Evolutionary conservation across 2,113 vertebrate species (phyloP), one percentile per base, ranked within the genome.

Genomic region (Penelope pileata): DNA sequence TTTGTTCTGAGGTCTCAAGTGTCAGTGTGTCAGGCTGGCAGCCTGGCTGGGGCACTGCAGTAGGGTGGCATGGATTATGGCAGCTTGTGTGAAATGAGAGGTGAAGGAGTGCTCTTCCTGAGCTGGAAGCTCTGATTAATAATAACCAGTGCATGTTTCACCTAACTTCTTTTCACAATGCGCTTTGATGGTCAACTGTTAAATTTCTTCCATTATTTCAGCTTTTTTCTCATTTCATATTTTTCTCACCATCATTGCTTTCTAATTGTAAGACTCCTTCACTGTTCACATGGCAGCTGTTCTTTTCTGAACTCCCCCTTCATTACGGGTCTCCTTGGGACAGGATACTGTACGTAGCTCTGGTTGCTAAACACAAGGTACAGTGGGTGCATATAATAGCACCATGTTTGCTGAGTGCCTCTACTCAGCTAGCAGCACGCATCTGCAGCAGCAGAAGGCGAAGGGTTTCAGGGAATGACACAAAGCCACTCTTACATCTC

Each of bases 371-470:
- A 54, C 23, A 11, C 22, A 45, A 67, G 30, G 64, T 23, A n/a
- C 16, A n/a, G 32, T 16, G 47, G 60, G 66, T 36, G 79, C n/a
- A 7, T 10, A 23, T 3, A 62, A 50, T 2, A 17, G 26, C 0
- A 0, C 27, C 6, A 24, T 5, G 14, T 43, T 79, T 84, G 42
- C 87, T 54, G 47, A 75, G 74, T 40, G 69, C 27, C 40, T 59
- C 66, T 72, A 6, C 40, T 47, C 10, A 45, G 12, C 50, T 16
- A 13, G 2, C 19, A 22, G n/a, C 19, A 22, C 21, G 45, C 63
- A 34, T 23, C 75, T 76, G 5, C 68, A 83, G 67, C 80, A 90
- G 53, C 3, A 82, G 83, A 87, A 95, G 82, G 70, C 32, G 86
- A 86, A 42, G 24, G 7, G 45, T 69, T 91, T 48, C 62, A 69